phyloP scores from a whole-genome alignment of 2,797 vertebrate genomes.

The Eleutherodactylus coqui region DNA sequence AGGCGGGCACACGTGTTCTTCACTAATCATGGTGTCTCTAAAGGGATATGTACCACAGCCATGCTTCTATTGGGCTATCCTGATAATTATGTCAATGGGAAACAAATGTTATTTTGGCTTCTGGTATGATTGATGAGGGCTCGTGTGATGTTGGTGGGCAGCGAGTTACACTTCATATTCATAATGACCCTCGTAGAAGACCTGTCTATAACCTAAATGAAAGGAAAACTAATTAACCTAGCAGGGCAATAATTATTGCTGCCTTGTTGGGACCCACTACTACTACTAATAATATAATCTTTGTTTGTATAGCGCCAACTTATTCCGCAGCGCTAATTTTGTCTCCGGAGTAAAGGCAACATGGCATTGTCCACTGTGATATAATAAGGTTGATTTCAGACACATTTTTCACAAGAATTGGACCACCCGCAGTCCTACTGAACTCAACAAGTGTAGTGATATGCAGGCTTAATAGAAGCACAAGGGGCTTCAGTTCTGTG shows the following conservation, averaged over 20 bases:
- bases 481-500: too few species aligned
- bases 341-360: too few species aligned
- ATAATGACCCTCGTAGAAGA: background rate
- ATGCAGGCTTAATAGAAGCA: too few species aligned
- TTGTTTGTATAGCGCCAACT: too few species aligned
- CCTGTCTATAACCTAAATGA: too few species aligned
- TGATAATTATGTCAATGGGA: constrained; percentile 30
- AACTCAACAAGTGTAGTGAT: too few species aligned
- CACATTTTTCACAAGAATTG: background rate
- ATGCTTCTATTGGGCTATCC: background rate
- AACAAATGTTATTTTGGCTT: background rate
- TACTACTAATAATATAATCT: too few species aligned
- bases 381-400: background rate
- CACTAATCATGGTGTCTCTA: constrained; percentile 6
- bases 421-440: background rate
- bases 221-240: background rate
- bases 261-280: too few species aligned
- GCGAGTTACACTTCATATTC: background rate
- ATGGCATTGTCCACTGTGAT: background rate
- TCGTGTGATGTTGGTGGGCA: background rate
- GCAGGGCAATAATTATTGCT: background rate
- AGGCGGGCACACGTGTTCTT: background rate
- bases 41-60: background rate
- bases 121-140: constrained; percentile 16
- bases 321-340: too few species aligned